phyloP scores from a whole-genome alignment of 2,113 vertebrate genomes.

The Heterotilapia buettikoferi region DNA sequence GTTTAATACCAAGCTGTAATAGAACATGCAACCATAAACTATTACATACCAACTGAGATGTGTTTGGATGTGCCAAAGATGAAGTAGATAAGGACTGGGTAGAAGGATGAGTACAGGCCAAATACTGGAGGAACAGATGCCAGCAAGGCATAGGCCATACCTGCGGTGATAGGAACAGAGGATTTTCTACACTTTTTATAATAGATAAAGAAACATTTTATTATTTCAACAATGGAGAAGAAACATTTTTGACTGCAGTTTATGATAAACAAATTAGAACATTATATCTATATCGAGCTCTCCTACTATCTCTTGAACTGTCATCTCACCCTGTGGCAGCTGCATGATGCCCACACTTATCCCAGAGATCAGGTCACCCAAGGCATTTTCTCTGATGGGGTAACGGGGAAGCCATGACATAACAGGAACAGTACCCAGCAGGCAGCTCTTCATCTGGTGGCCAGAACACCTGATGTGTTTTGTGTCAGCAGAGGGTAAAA shows the following conservation, averaged over 20 bases:
- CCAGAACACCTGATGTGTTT: conserved; percentile 73
- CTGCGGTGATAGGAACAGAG: conserved; percentile 48
- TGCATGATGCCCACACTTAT: conserved; percentile 94
- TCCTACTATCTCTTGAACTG: background rate
- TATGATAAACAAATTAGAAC: background rate
- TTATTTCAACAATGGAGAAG: background rate
- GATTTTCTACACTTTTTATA: background rate
- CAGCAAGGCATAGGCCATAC: conserved; percentile 89
- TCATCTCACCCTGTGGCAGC: conserved; percentile 79
- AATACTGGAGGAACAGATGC: conserved; percentile 86
- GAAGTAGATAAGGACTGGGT: conserved; percentile 90
- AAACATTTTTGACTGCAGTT: background rate
- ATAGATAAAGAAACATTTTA: background rate
- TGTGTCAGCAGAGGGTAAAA: background rate
- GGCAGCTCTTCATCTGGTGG: conserved; percentile 59
- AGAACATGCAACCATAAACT: background rate
- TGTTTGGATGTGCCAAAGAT: conserved; percentile 93
- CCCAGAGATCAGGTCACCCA: conserved; percentile 83
- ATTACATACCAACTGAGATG: conserved; percentile 87
- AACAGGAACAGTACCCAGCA: conserved; percentile 76
- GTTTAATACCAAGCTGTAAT: background rate
- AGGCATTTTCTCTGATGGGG: conserved; percentile 77
- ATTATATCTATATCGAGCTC: background rate
- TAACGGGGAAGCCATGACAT: conserved; percentile 86
- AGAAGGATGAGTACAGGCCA: conserved; percentile 93